Percentiles rank a stretch among this genome's conserved stretches.
phyloP scores from a whole-genome alignment of 2,888 invertebrate species.

The Arrhopalites spinosus region DNA sequence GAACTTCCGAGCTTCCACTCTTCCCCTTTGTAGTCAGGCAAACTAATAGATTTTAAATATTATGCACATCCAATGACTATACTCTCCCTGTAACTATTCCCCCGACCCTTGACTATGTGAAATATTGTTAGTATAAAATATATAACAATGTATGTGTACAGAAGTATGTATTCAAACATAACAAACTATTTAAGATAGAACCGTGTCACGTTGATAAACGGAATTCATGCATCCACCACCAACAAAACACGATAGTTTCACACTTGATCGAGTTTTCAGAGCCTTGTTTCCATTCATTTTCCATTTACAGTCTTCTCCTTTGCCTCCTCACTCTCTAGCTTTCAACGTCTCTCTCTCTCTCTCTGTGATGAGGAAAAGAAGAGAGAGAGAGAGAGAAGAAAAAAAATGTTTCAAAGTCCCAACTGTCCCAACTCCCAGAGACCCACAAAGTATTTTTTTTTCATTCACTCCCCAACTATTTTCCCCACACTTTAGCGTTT shows the following conservation, averaged over 20 bases:
- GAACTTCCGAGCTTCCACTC: slow-evolving; percentile 43
- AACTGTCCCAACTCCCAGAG: not conserved
- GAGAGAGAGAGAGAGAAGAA: too few species aligned
- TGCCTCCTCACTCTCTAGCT: not conserved
- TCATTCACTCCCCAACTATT: not conserved
- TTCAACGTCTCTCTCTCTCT: not conserved
- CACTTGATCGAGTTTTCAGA: slow-evolving; percentile 24
- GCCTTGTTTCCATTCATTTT: not conserved
- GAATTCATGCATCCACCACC: slow-evolving; percentile 20
- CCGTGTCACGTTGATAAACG: slow-evolving; percentile 8
- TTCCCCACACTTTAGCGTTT: slow-evolving; percentile 18
- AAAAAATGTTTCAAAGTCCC: too few species aligned
- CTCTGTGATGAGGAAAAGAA: too few species aligned
- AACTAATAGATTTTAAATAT: slow-evolving; percentile 20
- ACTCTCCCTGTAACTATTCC: not conserved
- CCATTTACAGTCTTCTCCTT: not conserved
- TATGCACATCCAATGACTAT: not conserved
- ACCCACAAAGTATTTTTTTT: not conserved
- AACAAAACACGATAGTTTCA: slow-evolving; percentile 19
- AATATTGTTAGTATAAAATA: too few species aligned
- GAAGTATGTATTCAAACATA: not conserved
- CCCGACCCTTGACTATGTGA: too few species aligned
- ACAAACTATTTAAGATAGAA: slow-evolving; percentile 7
- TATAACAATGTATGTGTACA: too few species aligned
- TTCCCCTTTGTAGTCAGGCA: slow-evolving; percentile 13